Conservation (phyloP, 2,888 invertebrate genomes). For the Euproctis similis region DNA sequence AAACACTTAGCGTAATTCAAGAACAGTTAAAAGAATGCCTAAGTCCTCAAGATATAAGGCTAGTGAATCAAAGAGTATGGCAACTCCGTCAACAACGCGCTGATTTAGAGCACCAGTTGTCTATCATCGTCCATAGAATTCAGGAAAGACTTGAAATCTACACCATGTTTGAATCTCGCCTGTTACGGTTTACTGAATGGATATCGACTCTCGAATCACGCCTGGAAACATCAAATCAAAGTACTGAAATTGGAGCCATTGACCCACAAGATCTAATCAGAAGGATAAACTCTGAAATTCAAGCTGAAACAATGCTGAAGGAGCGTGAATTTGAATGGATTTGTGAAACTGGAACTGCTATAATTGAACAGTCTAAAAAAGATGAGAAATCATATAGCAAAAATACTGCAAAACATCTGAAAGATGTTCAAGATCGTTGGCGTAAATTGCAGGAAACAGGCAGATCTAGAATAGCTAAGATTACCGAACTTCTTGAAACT, state of each 20-base stretch:
- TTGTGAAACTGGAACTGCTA: slow-evolving; percentile 78
- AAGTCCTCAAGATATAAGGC: slow-evolving; percentile 88
- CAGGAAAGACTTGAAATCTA: slow-evolving; percentile 84
- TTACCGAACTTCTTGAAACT: slow-evolving; percentile 82
- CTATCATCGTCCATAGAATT: slow-evolving; percentile 81
- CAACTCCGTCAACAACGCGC: slow-evolving; percentile 86
- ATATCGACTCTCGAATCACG: slow-evolving; percentile 80
- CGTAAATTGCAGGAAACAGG: slow-evolving; percentile 79
- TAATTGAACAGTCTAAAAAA: slow-evolving; percentile 79
- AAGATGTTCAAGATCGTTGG: slow-evolving; percentile 80
- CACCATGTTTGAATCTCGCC: slow-evolving; percentile 81
- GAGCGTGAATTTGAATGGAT: slow-evolving; percentile 88
- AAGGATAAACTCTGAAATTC: slow-evolving; percentile 83
- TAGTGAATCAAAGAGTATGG: slow-evolving; percentile 85
- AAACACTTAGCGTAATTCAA: slow-evolving; percentile 82
- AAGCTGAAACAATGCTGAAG: slow-evolving; percentile 84
- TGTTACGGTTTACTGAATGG: slow-evolving; percentile 81
- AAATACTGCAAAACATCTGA: slow-evolving; percentile 74
- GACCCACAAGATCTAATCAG: slow-evolving; percentile 85
- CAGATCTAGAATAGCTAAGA: slow-evolving; percentile 81
- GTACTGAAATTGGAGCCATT: slow-evolving; percentile 63
- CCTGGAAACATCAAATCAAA: slow-evolving; percentile 75
- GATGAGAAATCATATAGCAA: slow-evolving; percentile 73
- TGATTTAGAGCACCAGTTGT: slow-evolving; percentile 86
- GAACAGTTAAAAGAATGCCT: slow-evolving; percentile 90